Evolutionary conservation across 2,797 vertebrate genomes (phyloP).

Genomic region (Simalia tracyae): DNA sequence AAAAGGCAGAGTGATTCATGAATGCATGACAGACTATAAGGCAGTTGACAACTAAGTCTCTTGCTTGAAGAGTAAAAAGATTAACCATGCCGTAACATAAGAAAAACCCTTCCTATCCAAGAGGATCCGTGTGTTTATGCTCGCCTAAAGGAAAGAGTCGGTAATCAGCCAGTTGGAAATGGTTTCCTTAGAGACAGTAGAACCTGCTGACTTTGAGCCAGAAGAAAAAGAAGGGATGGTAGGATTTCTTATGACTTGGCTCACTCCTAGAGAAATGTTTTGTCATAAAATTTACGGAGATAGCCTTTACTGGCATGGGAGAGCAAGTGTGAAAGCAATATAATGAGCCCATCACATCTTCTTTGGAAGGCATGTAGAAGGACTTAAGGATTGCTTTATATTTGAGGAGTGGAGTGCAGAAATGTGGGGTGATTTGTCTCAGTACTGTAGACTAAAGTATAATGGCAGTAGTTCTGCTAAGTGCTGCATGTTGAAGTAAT

Average conservation of each 20-base stretch:
- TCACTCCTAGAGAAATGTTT: slow-evolving; percentile 23
- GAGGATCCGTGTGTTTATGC: not conserved
- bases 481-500: not conserved
- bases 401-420: not conserved
- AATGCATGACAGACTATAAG: not conserved
- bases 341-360: not conserved
- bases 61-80: not conserved
- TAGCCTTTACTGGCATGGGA: slow-evolving; percentile 8
- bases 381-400: not conserved
- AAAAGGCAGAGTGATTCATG: not conserved
- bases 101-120: not conserved
- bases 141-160: slow-evolving; percentile 13
- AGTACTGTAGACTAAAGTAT: not conserved
- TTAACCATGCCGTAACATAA: not conserved
- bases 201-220: slow-evolving; percentile 27
- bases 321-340: slow-evolving; percentile 18
- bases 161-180: slow-evolving; percentile 23
- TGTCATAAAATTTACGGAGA: slow-evolving; percentile 23
- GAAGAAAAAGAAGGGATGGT: slow-evolving; percentile 5
- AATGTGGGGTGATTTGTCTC: not conserved
- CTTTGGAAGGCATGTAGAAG: not conserved
- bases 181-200: slow-evolving; percentile 36
- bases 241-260: slow-evolving; percentile 27
- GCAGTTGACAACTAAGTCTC: not conserved
- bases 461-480: not conserved